Percentiles rank a stretch among this genome's conserved stretches.
Evolutionary conservation across 2,888 invertebrate species (phyloP).

Genomic region (Drosophila acutilabella): DNA sequence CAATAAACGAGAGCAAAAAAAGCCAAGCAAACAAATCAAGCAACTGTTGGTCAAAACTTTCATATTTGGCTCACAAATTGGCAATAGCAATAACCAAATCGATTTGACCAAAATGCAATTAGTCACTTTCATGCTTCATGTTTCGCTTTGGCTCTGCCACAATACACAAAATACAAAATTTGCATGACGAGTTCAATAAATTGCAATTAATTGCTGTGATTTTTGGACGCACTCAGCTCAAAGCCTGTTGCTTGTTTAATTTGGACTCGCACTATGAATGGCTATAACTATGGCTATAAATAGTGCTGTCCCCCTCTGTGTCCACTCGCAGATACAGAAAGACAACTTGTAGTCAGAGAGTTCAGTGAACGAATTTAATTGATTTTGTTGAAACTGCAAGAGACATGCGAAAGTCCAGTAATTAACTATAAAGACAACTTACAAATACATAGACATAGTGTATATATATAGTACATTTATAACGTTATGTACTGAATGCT

Average conservation of each 20-base stretch:
- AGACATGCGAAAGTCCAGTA: constrained; percentile 59
- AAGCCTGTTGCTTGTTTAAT: constrained; percentile 1
- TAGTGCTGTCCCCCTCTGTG: constrained; percentile 1
- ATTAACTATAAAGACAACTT: constrained; percentile 41
- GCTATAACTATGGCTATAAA: not conserved
- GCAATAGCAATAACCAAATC: constrained; percentile 12
- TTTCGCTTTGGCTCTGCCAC: not conserved
- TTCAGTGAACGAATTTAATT: constrained; percentile 73
- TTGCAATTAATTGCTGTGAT: constrained; percentile 61
- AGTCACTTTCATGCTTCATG: constrained; percentile 14
- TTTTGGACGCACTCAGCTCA: constrained; percentile 13
- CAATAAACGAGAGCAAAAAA: not conserved
- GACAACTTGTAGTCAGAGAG: constrained; percentile 45
- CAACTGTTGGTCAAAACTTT: constrained; percentile 6
- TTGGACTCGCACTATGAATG: constrained; percentile 28
- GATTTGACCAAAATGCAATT: constrained; percentile 34
- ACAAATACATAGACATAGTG: not conserved
- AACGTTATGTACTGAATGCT: constrained; percentile 21
- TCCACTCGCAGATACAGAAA: constrained; percentile 15
- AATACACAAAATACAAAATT: constrained; percentile 27
- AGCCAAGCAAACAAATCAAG: constrained; percentile 19
- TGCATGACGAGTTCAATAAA: constrained; percentile 41
- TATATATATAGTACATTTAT: not conserved
- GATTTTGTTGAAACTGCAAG: constrained; percentile 42
- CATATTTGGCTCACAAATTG: constrained; percentile 27